A percentile compares a stretch with the other conserved stretches of the same genome.
phyloP scores from a whole-genome alignment of 1,140 invertebrate species.

The Nilaparvata lugens region DNA sequence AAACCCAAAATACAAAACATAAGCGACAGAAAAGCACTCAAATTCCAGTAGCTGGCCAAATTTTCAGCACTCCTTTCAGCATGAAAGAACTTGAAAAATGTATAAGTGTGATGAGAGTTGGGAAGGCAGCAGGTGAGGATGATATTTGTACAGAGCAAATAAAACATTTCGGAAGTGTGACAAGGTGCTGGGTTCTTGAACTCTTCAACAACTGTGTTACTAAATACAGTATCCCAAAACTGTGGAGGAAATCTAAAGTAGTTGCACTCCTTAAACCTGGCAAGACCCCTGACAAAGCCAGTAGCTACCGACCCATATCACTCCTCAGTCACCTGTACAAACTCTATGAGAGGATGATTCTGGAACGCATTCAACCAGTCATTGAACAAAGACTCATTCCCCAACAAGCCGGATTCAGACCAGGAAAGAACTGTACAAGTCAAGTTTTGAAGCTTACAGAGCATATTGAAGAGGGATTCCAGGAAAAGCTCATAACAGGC shows the following conservation, averaged over 20 bases:
- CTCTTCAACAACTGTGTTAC: too few species aligned
- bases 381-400: neutral
- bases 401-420: too few species aligned
- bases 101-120: too few species aligned
- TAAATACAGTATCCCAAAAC: constrained; percentile 7
- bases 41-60: too few species aligned
- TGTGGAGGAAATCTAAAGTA: constrained; percentile 18
- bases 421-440: constrained; percentile 5
- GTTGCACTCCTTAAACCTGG: constrained; percentile 16
- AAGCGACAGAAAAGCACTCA: too few species aligned
- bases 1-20: too few species aligned
- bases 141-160: too few species aligned
- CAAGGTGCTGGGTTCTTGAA: too few species aligned
- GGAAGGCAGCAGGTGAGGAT: too few species aligned
- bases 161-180: too few species aligned
- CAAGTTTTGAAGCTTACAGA: constrained; percentile 17
- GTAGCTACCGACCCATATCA: constrained; percentile 15
- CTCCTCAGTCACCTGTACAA: constrained; percentile 17
- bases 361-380: constrained; percentile 1
- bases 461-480: constrained; percentile 18
- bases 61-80: too few species aligned
- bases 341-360: constrained; percentile 12
- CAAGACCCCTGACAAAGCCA: constrained; percentile 12
- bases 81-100: too few species aligned
- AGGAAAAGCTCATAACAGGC: constrained; percentile 14